Base-by-base conservation (phyloP, 1,140 invertebrate species). In the Eumaeus atala region DNA sequence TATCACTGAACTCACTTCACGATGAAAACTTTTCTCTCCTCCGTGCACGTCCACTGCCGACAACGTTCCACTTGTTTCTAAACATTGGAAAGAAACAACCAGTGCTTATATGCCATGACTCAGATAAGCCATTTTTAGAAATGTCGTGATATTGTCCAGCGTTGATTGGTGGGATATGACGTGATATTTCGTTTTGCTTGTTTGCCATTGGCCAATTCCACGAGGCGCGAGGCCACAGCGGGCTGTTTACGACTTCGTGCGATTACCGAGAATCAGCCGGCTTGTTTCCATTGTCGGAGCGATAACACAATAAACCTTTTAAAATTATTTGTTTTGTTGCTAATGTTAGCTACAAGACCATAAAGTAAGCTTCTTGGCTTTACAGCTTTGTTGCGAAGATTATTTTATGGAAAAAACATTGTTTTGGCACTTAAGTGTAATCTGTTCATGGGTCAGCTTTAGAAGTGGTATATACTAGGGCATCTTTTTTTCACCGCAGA, bases 91-190 rank as follows among this genome's bases (percentile, higher is more conserved):
- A 85, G 77, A 81, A 78, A 75, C 78, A 77, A 77, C 76, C 75
- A 84, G 78, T 81, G 80, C 87, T 88, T 89, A 84, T 89, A 88
- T 88, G 74, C 76, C 76, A 82, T 89, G 88, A 89, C 88, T 89
- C 88, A 89, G 85, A 79, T 77, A 77, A 74, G 75, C 84, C 88
- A 88, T 88, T 88, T 88, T 88, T 88, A 84, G 79, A 65, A 51
- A 65, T 89, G 66, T 74, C 84, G 86, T 87, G 80, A 89, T 84
- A 61, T 69, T 56, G 11, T 33, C 51, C 57, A 17, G 18, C 62
- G 69, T 50, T 66, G 42, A 87, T 89, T 89, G 87, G 88, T 65
- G 47, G 34, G 58, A 60, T 48, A 77, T 89, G 77, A 77, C 84
- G 88, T 76, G 74, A 87, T 82, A 76, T 61, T 51, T 54, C 53